These are phyloP conservation scores for Hormiphora californensis DNA, from an alignment of 37 sponge, comb jelly and placozoan species.

Conservation along the genomic window DNA sequence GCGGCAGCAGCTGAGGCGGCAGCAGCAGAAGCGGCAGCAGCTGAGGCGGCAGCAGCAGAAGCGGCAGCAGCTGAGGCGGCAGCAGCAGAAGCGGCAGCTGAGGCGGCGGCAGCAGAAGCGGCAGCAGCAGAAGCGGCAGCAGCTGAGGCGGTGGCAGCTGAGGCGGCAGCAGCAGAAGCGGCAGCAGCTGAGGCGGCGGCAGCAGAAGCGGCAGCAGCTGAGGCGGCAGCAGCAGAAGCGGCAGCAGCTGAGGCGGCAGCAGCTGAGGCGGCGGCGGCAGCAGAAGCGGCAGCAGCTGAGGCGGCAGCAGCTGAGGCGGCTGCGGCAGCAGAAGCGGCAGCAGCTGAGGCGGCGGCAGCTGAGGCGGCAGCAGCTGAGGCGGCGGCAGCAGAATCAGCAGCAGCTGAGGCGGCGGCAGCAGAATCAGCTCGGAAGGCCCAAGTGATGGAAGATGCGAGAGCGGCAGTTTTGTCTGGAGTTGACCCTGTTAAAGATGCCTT, in stretches of 20 bases:
- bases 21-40: neutral
- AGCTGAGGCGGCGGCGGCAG: constrained; percentile 4
- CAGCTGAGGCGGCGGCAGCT: constrained; percentile 13
- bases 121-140: neutral
- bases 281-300: constrained; percentile 29
- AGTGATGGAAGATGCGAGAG: neutral
- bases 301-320: constrained; percentile 31
- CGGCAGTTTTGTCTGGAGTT: neutral
- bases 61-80: neutral
- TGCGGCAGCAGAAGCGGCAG: constrained; percentile 8
- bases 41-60: neutral
- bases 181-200: neutral
- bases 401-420: neutral
- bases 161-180: constrained; percentile 12
- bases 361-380: constrained; percentile 15
- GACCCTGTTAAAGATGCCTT: constrained; percentile 48
- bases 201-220: neutral
- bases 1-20: neutral
- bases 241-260: neutral
- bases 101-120: neutral
- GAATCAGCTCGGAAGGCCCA: neutral
- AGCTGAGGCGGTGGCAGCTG: neutral
- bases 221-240: neutral
- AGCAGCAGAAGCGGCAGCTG: neutral
- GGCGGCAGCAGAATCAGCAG: neutral